These are phyloP conservation scores for Epinephelus moara DNA, from an alignment of 2,113 vertebrate genomes.

Conservation along the genomic window DNA sequence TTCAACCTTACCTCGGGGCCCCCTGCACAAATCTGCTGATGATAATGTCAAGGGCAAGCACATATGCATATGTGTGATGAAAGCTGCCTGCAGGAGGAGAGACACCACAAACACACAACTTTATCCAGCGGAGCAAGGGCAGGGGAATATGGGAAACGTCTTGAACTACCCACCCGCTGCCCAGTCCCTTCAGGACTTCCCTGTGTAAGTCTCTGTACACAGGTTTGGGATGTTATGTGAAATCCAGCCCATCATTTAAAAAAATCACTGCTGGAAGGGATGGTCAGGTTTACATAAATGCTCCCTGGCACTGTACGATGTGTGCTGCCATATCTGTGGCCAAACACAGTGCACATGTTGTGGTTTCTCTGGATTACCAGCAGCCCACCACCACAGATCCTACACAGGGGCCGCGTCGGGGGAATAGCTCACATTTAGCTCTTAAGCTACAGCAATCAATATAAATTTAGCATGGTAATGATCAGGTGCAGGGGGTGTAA, in stretches of 20 bases:
- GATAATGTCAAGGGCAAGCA: constrained; percentile 85
- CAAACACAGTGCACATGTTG: constrained; percentile 65
- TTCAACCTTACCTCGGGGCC: constrained; percentile 82
- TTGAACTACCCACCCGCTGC: constrained; percentile 10
- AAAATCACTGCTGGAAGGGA: constrained; percentile 40
- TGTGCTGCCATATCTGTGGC: constrained; percentile 46
- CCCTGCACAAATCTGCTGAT: constrained; percentile 78
- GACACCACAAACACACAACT: constrained; percentile 64
- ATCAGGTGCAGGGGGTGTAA: constrained; percentile 78
- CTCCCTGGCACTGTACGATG: constrained; percentile 32
- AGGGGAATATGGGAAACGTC: constrained; percentile 32
- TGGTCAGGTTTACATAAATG: constrained; percentile 48
- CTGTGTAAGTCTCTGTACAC: not conserved
- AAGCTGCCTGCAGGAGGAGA: constrained; percentile 65
- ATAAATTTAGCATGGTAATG: constrained; percentile 86
- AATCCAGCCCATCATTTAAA: constrained; percentile 43
- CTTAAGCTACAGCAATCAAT: constrained; percentile 85
- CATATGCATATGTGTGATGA: constrained; percentile 78
- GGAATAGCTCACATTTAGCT: constrained; percentile 82
- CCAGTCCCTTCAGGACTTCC: not conserved
- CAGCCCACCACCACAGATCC: constrained; percentile 65
- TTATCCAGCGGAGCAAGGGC: constrained; percentile 53
- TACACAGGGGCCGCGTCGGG: constrained; percentile 59
- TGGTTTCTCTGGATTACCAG: constrained; percentile 75
- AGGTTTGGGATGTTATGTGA: constrained; percentile 18